Evolutionary conservation across 2,113 vertebrate genomes (phyloP).

Genomic region (Brachirus orientalis): DNA sequence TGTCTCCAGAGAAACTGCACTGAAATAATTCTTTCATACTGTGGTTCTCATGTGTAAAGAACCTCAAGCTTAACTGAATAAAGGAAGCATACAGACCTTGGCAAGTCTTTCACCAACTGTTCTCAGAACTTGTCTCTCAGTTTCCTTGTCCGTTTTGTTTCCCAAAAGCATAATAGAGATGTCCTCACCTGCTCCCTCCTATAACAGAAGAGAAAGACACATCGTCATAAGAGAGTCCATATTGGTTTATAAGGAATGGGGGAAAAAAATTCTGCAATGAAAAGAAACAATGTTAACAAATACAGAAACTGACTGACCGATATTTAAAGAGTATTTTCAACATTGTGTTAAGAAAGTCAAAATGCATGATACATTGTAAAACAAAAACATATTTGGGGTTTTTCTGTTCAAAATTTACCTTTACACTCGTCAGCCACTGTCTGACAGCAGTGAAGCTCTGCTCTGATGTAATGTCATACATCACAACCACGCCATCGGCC

Average conservation of each 20-base stretch:
- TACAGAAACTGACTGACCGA: too few relatives aligned
- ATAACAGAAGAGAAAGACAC: neutral
- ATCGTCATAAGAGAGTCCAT: neutral
- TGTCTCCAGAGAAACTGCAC: neutral
- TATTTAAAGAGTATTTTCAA: too few relatives aligned
- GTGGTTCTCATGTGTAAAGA: neutral
- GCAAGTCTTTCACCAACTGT: constrained; percentile 85
- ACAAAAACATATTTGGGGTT: too few relatives aligned
- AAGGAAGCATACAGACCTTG: constrained; percentile 79
- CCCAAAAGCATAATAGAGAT: constrained; percentile 89
- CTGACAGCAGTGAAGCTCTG: constrained; percentile 88
- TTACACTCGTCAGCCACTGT: constrained; percentile 90
- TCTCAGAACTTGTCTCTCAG: constrained; percentile 84
- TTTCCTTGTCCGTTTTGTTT: constrained; percentile 90
- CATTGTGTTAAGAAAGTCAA: too few relatives aligned
- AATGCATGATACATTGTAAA: too few relatives aligned
- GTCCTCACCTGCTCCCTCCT: constrained; percentile 88
- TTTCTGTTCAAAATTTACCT: constrained; percentile 77
- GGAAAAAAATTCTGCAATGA: neutral
- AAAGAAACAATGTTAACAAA: too few relatives aligned
- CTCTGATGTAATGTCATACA: constrained; percentile 90
- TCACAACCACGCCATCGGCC: constrained; percentile 90
- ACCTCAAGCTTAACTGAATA: rapidly evolving
- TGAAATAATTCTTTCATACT: too few relatives aligned
- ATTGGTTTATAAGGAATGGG: neutral